Evolutionary conservation across 2,797 vertebrate species (phyloP).

Genomic region (Siniperca undulata): DNA sequence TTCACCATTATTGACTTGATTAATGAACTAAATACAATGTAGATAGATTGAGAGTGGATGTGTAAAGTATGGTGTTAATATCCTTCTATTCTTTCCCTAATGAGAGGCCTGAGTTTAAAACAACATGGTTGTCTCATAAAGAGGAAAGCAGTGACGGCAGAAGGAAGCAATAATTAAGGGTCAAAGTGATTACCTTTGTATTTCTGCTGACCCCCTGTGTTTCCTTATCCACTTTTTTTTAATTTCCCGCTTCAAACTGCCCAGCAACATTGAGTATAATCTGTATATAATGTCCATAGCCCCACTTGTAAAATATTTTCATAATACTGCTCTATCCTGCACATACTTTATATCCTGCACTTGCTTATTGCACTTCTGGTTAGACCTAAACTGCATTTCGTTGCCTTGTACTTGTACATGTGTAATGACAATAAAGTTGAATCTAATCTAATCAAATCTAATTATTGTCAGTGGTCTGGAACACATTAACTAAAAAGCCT

Average conservation of each 20-base stretch:
- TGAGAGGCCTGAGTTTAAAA: constrained; percentile 56
- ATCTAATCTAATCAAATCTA: too few relatives aligned
- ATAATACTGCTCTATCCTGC: too few relatives aligned
- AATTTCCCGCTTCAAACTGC: constrained; percentile 50
- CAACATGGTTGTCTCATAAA: constrained; percentile 55
- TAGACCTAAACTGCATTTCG: too few relatives aligned
- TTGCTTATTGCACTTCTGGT: too few relatives aligned
- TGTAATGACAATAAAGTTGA: too few relatives aligned
- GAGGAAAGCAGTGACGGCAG: constrained; percentile 61
- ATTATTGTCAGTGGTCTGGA: constrained; percentile 71
- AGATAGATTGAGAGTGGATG: background rate
- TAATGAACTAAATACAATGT: too few relatives aligned
- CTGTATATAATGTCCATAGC: too few relatives aligned
- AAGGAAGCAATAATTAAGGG: constrained; percentile 83
- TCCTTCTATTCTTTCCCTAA: constrained; percentile 57
- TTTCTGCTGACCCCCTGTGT: constrained; percentile 70
- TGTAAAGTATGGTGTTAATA: constrained; percentile 44
- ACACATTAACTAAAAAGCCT: constrained; percentile 75
- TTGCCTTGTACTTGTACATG: too few relatives aligned
- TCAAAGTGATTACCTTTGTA: constrained; percentile 83
- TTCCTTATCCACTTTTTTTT: constrained; percentile 43
- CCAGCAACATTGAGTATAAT: constrained; percentile 42
- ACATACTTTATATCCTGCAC: too few relatives aligned
- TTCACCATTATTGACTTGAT: background rate
- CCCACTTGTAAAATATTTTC: too few relatives aligned